Conservation (phyloP, 2,888 invertebrate genomes). For the Protonemura montana region DNA sequence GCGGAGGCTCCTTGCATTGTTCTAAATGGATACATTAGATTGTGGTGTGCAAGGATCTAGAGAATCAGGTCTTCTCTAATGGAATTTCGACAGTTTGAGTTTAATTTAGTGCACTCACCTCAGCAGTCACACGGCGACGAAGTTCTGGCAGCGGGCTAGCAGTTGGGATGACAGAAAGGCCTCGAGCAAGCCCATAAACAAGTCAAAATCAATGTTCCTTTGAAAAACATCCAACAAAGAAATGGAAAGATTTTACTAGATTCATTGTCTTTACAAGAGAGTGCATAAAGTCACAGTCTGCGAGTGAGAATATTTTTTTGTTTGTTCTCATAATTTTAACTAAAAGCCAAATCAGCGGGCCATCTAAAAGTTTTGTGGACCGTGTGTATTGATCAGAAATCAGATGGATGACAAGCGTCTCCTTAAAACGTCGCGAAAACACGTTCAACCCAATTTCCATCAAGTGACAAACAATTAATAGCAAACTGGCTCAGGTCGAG, state of each 20-base stretch:
- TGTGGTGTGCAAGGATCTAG: conserved; percentile 25
- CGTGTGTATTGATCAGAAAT: not conserved
- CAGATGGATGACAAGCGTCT: not conserved
- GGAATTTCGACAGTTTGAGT: conserved; percentile 37
- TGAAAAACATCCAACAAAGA: conserved; percentile 30
- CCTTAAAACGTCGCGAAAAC: too few relatives aligned
- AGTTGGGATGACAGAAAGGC: conserved; percentile 21
- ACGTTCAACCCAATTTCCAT: not conserved
- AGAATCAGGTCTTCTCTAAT: conserved; percentile 34
- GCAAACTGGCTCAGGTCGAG: not conserved
- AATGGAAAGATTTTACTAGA: conserved; percentile 22
- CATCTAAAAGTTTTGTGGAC: not conserved
- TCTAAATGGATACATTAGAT: conserved; percentile 37
- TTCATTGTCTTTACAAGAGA: conserved; percentile 33
- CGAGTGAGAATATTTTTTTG: not conserved
- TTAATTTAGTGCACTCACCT: conserved; percentile 45
- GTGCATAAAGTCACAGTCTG: conserved; percentile 7
- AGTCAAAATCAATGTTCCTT: conserved; percentile 37
- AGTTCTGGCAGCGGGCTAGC: conserved; percentile 35
- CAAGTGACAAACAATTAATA: not conserved
- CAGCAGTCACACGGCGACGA: conserved; percentile 43
- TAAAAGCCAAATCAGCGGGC: not conserved
- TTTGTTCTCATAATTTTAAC: not conserved
- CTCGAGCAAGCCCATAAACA: conserved; percentile 38
- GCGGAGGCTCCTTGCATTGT: conserved; percentile 22